Conservation (phyloP, 2,888 invertebrate genomes). For the Germaria angustata region DNA sequence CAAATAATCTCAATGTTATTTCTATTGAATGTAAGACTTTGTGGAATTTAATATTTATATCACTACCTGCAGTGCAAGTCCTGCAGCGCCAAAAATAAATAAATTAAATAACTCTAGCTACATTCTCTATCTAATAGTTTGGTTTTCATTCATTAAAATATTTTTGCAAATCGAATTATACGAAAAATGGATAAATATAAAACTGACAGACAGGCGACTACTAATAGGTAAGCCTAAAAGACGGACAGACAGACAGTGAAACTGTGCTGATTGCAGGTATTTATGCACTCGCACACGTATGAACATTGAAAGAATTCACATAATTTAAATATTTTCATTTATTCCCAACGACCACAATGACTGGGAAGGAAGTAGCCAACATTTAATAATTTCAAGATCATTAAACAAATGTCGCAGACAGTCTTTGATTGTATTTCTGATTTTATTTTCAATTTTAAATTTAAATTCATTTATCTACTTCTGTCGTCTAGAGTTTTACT, state of each 20-base stretch:
- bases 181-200: too few relatives aligned
- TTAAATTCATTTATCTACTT: slow-evolving; percentile 26
- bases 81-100: slow-evolving; percentile 15
- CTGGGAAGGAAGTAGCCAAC: slow-evolving; percentile 32
- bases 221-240: background rate
- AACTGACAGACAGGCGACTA: background rate
- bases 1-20: too few relatives aligned
- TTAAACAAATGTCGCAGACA: slow-evolving; percentile 55
- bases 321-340: slow-evolving; percentile 39
- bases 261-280: slow-evolving; percentile 17
- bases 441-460: slow-evolving; percentile 3
- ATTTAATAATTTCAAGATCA: slow-evolving; percentile 52
- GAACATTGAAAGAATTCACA: slow-evolving; percentile 31
- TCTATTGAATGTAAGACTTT: too few relatives aligned
- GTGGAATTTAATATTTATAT: slow-evolving; percentile 15
- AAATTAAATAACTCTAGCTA: slow-evolving; percentile 16
- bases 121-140: slow-evolving; percentile 15
- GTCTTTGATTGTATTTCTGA: slow-evolving; percentile 9
- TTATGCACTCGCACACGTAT: background rate
- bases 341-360: slow-evolving; percentile 12
- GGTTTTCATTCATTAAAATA: slow-evolving; percentile 38
- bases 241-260: background rate
- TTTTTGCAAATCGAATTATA: slow-evolving; percentile 28
- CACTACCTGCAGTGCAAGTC: background rate
- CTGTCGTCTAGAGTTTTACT: slow-evolving; percentile 32